Evolutionary conservation across 2,113 vertebrate species (phyloP), one percentile per base, ranked within the genome.

Genomic region (Solea solea): DNA sequence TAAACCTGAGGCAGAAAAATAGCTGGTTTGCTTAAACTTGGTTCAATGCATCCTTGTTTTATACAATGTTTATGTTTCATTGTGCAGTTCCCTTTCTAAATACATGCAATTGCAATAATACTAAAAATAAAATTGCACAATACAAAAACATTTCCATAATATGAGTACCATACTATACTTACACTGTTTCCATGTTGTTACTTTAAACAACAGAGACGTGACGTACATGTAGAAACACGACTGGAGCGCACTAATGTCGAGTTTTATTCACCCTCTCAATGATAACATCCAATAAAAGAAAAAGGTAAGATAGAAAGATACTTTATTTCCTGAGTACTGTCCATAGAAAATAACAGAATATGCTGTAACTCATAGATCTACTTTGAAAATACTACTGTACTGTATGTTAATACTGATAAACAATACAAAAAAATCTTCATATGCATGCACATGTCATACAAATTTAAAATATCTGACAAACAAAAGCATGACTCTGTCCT

Each of bases 321-420:
- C 64, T 83, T 72, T 9, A 5, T 67, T 89, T 92, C 91, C 92
- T 93, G 90, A 93, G 90, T 90, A 86, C 66, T 89, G 88, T 67
- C 72, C 45, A 69, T 74, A 85, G 60, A 80, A 75, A 72, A 79
- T 72, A 80, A 82, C 49, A 74, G 67, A 78, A 81, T 72, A 58
- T 58, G 11, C 42, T 44, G 76, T 78, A 86, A 62, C 49, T 74
- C 54, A 63, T 67, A 81, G 63, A 70, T 83, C 67, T 85, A 81
- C 56, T 68, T 71, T 57, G 71, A 72, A 45, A 79, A 69, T 34
- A 27, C 64, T 74, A 75, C 28, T 21, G 21, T n/a, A 73, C 27
- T 27, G 25, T 14, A 41, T 81, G 71, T 80, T 88, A 93, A 91
- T 85, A 90, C 82, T 82, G 79, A 85, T 78, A 54, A 63, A 76